These are phyloP conservation scores for Brachyopa scutellaris DNA, from an alignment of 2,888 invertebrate species.

Conservation along the genomic window DNA sequence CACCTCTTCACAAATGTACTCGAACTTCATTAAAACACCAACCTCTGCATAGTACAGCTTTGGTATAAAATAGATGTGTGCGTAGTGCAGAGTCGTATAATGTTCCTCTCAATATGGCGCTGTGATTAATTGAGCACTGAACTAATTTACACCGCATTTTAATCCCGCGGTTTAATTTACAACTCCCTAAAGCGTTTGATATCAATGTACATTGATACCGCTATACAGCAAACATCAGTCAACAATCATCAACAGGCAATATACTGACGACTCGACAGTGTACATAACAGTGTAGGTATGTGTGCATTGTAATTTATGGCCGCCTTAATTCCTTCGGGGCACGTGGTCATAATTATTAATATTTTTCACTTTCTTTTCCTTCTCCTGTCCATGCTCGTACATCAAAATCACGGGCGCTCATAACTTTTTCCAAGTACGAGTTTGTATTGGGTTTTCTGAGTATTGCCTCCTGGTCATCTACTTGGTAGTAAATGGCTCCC, in stretches of 20 bases:
- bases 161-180: slow-evolving; percentile 35
- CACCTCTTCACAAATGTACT: background rate
- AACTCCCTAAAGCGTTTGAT: slow-evolving; percentile 15
- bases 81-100: no score
- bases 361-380: slow-evolving; percentile 20
- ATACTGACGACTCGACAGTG: background rate
- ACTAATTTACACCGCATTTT: slow-evolving; percentile 16
- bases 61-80: no score
- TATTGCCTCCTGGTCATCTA: slow-evolving; percentile 1
- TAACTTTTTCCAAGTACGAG: no score
- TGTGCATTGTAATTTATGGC: slow-evolving; percentile 30
- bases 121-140: slow-evolving; percentile 36
- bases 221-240: slow-evolving; percentile 35
- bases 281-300: background rate
- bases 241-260: slow-evolving; percentile 28
- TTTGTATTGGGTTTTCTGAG: no score
- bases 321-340: slow-evolving; percentile 3
- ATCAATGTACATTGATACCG: slow-evolving; percentile 22
- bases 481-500: slow-evolving; percentile 19
- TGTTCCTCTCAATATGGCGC: slow-evolving; percentile 24
- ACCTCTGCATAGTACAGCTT: background rate
- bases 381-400: background rate
- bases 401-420: slow-evolving; percentile 7
- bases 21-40: slow-evolving; percentile 8
- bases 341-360: slow-evolving; percentile 45